These are phyloP conservation scores for Argyresthia goedartella DNA, from an alignment of 2,888 invertebrate species.

Conservation along the genomic window DNA sequence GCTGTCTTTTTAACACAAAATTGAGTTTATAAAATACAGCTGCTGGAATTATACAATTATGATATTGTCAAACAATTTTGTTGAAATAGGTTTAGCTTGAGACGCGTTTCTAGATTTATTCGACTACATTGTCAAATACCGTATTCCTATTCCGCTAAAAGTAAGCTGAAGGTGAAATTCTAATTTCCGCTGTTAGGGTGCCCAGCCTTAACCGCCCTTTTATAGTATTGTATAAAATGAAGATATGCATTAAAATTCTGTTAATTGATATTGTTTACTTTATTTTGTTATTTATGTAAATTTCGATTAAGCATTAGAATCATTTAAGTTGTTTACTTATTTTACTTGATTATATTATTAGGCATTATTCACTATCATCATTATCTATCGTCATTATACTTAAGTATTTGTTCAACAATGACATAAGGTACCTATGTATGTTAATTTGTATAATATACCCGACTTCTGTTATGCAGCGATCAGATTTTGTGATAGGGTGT, in stretches of 20 bases:
- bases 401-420: background rate
- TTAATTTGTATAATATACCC: background rate
- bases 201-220: too few relatives aligned
- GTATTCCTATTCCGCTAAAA: too few relatives aligned
- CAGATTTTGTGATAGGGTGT: too few relatives aligned
- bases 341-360: conserved; percentile 33
- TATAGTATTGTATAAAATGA: background rate
- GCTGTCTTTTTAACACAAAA: too few relatives aligned
- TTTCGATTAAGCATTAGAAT: conserved; percentile 20
- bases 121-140: too few relatives aligned
- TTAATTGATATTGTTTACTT: background rate
- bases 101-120: too few relatives aligned
- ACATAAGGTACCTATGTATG: background rate
- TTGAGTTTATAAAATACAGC: too few relatives aligned
- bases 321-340: conserved; percentile 26
- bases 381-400: conserved; percentile 15
- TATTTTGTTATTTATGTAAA: conserved; percentile 24
- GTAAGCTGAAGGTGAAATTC: too few relatives aligned
- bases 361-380: conserved; percentile 25
- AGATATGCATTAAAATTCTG: conserved; percentile 1
- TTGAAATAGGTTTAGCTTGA: too few relatives aligned
- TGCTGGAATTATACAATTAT: too few relatives aligned
- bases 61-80: too few relatives aligned
- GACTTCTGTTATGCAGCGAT: background rate
- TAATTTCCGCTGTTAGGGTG: too few relatives aligned